Conservation (phyloP, 2,888 invertebrate species). For the Agrotis clavis region DNA sequence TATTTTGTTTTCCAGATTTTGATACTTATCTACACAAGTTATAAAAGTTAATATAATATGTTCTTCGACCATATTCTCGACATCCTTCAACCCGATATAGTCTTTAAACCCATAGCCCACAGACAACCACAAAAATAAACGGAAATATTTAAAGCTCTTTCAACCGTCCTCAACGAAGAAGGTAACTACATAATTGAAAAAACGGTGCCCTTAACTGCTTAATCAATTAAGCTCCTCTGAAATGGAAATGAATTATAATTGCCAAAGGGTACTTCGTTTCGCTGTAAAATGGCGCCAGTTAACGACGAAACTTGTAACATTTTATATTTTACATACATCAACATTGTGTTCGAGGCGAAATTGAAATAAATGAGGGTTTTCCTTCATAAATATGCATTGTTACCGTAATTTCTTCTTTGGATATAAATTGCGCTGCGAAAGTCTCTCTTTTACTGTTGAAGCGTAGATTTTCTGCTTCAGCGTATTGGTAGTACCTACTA, state of each 20-base stretch:
- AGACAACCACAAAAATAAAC: background rate
- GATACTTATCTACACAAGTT: background rate
- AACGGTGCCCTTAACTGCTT: constrained; percentile 44
- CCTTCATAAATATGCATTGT: constrained; percentile 52
- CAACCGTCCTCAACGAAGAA: constrained; percentile 12
- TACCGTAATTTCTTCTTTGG: constrained; percentile 44
- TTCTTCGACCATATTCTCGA: background rate
- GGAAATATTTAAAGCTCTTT: background rate
- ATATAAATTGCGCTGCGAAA: constrained; percentile 15
- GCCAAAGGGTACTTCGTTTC: constrained; percentile 49
- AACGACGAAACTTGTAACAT: constrained; percentile 43
- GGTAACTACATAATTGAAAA: constrained; percentile 41
- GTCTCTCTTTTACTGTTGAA: constrained; percentile 25
- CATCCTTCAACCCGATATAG: background rate
- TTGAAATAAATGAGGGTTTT: constrained; percentile 45
- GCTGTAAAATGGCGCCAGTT: constrained; percentile 40
- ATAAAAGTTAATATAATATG: background rate
- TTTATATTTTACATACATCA: constrained; percentile 49
- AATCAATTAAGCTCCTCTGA: constrained; percentile 54
- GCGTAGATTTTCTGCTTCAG: background rate
- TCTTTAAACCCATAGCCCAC: background rate
- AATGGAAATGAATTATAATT: constrained; percentile 63
- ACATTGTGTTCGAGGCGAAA: constrained; percentile 35
- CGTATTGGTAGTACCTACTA: background rate
- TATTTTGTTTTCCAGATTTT: background rate